phyloP scores from a whole-genome alignment of 1,140 invertebrate species.

The Diabrotica undecimpunctata region DNA sequence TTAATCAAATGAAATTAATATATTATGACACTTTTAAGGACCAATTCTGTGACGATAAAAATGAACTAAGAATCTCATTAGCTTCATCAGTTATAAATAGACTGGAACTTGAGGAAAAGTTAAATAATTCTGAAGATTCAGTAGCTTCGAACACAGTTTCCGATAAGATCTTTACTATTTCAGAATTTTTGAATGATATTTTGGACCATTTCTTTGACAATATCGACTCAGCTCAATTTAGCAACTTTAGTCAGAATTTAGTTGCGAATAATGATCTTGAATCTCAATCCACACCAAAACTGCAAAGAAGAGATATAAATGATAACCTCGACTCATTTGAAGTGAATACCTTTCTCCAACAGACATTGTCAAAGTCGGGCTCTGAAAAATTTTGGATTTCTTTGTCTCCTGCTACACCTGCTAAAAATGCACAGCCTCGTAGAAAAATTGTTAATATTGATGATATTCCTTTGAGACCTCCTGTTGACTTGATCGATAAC shows the following conservation, averaged over 20 bases:
- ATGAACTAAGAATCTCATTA: conserved; percentile 35
- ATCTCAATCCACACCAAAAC: conserved; percentile 30
- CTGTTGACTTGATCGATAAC: conserved; percentile 27
- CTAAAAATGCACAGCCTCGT: conserved; percentile 6
- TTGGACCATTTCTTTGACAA: conserved; percentile 41
- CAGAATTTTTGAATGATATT: conserved; percentile 42
- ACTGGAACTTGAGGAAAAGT: conserved; percentile 29
- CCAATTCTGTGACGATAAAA: conserved; percentile 32
- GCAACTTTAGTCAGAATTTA: conserved; percentile 25
- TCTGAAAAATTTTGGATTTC: conserved; percentile 43
- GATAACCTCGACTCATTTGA: conserved; percentile 10
- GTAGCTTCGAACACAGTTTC: conserved; percentile 27
- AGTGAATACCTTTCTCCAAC: conserved; percentile 38
- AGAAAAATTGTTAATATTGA: conserved; percentile 36
- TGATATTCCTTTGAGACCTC: conserved; percentile 40
- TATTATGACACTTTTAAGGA: conserved; percentile 33
- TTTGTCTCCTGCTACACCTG: conserved; percentile 5
- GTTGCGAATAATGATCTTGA: conserved; percentile 12
- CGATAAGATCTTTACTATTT: conserved; percentile 40
- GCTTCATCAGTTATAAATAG: conserved; percentile 30
- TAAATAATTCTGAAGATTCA: conserved; percentile 19
- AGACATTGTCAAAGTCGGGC: conserved; percentile 23
- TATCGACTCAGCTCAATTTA: conserved; percentile 22
- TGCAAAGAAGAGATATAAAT: conserved; percentile 5
- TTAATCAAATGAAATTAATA: conserved; percentile 30